These are phyloP conservation scores for Gracilinanus agilis DNA, from an alignment of 2,113 vertebrate genomes.

Conservation along the genomic window DNA sequence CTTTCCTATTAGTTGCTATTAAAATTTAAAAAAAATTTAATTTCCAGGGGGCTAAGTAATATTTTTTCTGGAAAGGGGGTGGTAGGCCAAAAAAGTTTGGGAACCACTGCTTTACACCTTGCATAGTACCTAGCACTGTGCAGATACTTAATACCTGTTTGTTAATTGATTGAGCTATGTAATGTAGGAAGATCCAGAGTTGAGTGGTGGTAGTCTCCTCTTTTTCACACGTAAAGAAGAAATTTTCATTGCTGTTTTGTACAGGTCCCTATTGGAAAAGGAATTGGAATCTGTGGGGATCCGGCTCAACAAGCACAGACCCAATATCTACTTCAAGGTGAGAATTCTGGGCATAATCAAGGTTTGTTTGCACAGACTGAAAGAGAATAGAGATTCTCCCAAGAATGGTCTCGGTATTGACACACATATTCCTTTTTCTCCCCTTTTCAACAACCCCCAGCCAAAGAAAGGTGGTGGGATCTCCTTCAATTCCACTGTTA, in stretches of 20 bases:
- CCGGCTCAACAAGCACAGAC: constrained; percentile 94
- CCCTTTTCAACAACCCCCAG: constrained; percentile 80
- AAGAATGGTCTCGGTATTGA: neutral
- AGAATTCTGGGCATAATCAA: fast-evolving
- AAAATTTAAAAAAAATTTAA: too few relatives aligned
- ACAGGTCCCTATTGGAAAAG: constrained; percentile 94
- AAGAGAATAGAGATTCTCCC: neutral
- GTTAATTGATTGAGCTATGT: neutral
- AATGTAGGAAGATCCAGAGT: neutral
- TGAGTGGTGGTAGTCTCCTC: neutral
- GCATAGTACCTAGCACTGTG: neutral
- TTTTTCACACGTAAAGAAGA: neutral
- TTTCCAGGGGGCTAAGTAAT: too few relatives aligned
- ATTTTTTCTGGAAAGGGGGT: too few relatives aligned
- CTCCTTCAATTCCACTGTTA: constrained; percentile 98
- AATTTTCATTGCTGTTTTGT: neutral
- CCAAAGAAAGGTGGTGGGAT: constrained; percentile 98
- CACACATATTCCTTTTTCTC: neutral
- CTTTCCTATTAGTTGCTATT: too few relatives aligned
- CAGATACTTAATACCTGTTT: neutral
- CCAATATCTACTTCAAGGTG: constrained; percentile 99
- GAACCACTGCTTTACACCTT: too few relatives aligned
- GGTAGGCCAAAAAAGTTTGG: too few relatives aligned
- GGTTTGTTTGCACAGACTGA: fast-evolving
- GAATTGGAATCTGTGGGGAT: constrained; percentile 98